Evolutionary conservation across 2,113 vertebrate species (phyloP), one percentile per base, ranked within the genome.

Genomic region (Tamias sibiricus): DNA sequence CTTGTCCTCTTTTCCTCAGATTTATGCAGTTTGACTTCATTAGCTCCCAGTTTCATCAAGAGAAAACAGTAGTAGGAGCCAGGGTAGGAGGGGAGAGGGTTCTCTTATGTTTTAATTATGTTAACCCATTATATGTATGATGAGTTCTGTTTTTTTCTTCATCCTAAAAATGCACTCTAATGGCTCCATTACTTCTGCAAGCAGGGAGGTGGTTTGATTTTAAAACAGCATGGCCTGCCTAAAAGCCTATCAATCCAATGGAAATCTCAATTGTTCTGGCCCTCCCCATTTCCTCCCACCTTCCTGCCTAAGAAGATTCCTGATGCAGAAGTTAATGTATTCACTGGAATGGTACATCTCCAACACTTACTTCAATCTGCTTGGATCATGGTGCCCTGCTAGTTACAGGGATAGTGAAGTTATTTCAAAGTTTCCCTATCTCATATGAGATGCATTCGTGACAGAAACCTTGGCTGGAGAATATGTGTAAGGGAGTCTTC

Each of bases 121-220:
- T 76, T 95, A 88, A 84, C 19, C 66, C 66, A 74, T 77, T 93
- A 52, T 84, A 19, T 14, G 37, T 40, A 69, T 85, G 66, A 91
- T 80, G 12, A 74, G 17, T 59, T 42, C 54, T 75, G 79, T 49
- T 72, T 89, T 95, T 96, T 76, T 83, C 66, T 96, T 91, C 80
- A 66, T 87, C 44, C 37, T 93, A 88, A 96, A 87, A n/a, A 86
- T n/a, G 26, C 6, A 1, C 8, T 9, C 64, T 86, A 80, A 95
- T 66, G 94, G 57, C 82, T 96, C 87, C 82, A 96, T 96, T 96
- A 93, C 91, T 86, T 94, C 74, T 80, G 28, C 9, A 77, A 72
- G n/a, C 64, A 89, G 44, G 37, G 47, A 44, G 37, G 88, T 62
- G 54, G 52, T 93, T 95, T 95, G 89, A 74, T 85, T 97, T 97